phyloP scores from a whole-genome alignment of 2,113 vertebrate genomes.

The Sylvietta virens region DNA sequence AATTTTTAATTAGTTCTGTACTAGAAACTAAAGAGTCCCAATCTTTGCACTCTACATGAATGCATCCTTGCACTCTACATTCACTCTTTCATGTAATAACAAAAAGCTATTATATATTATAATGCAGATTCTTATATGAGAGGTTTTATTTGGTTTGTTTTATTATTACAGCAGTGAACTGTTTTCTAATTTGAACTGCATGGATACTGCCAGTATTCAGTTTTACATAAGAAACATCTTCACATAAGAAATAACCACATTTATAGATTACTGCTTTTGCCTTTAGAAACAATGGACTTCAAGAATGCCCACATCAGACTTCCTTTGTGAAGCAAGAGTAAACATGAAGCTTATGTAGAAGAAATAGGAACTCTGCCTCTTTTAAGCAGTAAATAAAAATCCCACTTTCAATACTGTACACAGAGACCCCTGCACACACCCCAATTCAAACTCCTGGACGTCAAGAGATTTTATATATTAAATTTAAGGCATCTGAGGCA shows the following conservation, averaged over 20 bases:
- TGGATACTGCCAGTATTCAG: background rate
- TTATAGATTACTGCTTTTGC: background rate
- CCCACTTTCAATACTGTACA: background rate
- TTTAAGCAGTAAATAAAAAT: background rate
- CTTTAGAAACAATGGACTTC: background rate
- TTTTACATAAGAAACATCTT: background rate
- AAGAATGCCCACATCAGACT: background rate
- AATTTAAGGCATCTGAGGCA: background rate
- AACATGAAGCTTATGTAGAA: background rate
- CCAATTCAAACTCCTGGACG: background rate
- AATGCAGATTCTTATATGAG: background rate
- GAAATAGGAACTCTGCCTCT: background rate
- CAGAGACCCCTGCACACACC: background rate
- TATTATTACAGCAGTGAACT: background rate
- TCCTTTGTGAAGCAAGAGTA: background rate
- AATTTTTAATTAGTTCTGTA: background rate
- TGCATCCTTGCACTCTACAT: background rate
- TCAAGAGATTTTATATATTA: background rate
- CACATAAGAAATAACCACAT: background rate
- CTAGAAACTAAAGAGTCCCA: background rate
- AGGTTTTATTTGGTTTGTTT: background rate
- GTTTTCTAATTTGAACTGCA: background rate
- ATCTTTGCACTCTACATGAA: background rate
- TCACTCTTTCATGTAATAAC: background rate
- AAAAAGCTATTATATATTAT: background rate